phyloP scores from a whole-genome alignment of 2,113 vertebrate species.

The Montifringilla adamsi region DNA sequence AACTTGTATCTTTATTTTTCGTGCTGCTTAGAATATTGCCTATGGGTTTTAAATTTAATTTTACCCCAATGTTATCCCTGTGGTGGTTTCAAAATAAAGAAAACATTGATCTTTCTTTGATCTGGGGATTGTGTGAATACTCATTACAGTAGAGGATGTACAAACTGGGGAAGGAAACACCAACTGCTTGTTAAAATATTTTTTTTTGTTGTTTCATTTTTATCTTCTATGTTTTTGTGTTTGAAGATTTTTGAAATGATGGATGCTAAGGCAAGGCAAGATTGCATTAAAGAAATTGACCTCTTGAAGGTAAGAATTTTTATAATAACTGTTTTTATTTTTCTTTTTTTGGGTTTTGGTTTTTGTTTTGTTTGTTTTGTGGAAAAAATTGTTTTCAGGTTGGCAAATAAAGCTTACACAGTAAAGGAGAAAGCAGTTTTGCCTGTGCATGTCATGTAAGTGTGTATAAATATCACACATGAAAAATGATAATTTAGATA shows the following conservation, averaged over 20 bases:
- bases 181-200: neutral
- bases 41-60: neutral
- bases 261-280: slow-evolving; percentile 92
- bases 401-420: neutral
- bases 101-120: slow-evolving; percentile 4
- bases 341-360: neutral
- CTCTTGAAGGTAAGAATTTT: slow-evolving; percentile 84
- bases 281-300: slow-evolving; percentile 94
- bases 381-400: neutral
- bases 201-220: neutral
- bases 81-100: neutral
- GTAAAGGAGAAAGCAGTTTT: neutral
- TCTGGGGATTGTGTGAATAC: neutral
- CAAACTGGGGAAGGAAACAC: neutral
- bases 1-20: neutral
- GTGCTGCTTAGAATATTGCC: neutral
- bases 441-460: neutral
- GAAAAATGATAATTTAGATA: neutral
- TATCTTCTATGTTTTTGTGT: neutral
- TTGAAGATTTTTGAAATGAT: slow-evolving; percentile 94
- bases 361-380: neutral
- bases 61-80: neutral
- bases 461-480: neutral
- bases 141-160: neutral
- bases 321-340: neutral